phyloP scores from a whole-genome alignment of 2,888 invertebrate species.

The Conops quadrifasciatus region DNA sequence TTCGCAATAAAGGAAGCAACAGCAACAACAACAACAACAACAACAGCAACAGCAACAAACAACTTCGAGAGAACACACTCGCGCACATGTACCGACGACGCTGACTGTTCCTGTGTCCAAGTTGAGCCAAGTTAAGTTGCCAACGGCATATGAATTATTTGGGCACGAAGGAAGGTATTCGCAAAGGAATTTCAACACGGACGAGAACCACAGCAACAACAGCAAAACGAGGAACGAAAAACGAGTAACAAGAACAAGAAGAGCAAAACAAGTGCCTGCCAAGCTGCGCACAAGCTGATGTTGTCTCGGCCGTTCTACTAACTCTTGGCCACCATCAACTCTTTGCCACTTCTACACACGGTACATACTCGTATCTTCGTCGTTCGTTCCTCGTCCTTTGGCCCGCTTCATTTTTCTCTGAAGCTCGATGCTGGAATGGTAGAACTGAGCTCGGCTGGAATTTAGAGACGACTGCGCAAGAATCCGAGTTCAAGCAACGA shows the following conservation, averaged over 20 bases:
- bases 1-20: constrained; percentile 45
- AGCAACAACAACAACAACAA: constrained; percentile 36
- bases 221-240: not conserved
- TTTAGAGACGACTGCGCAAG: not conserved
- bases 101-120: constrained; percentile 12
- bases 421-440: not conserved
- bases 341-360: not conserved
- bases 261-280: not conserved
- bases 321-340: not conserved
- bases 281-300: not conserved
- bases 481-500: not conserved
- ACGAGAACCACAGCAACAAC: not conserved
- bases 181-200: constrained; percentile 32
- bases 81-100: constrained; percentile 40
- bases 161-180: constrained; percentile 25
- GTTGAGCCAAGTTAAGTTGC: constrained; percentile 26
- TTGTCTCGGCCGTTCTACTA: not conserved
- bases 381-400: no score
- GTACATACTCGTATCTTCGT: no score
- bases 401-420: no score
- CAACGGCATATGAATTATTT: constrained; percentile 34
- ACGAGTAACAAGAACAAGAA: not conserved
- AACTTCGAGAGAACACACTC: constrained; percentile 46
- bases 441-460: not conserved
- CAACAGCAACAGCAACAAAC: not conserved